Conservation (phyloP, 2,797 vertebrate genomes). For the Erethizon dorsatum region DNA sequence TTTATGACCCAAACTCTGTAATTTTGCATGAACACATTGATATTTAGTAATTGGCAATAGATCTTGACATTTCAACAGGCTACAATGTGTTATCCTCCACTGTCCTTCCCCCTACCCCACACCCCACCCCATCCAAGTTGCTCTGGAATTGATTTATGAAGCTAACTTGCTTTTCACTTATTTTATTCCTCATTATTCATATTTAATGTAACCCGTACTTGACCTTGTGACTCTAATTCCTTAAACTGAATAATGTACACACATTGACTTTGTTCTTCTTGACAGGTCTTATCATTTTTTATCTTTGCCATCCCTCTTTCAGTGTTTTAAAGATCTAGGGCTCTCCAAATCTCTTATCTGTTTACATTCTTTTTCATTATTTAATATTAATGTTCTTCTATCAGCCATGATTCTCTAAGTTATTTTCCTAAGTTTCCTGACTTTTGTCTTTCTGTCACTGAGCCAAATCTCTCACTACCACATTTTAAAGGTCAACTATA, state of each 20-base stretch:
- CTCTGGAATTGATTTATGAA: slow-evolving; percentile 89
- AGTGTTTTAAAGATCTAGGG: slow-evolving; percentile 89
- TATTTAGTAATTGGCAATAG: slow-evolving; percentile 80
- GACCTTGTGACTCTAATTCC: slow-evolving; percentile 91
- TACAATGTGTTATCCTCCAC: slow-evolving; percentile 65
- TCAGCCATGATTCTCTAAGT: slow-evolving; percentile 82
- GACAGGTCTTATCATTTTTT: slow-evolving; percentile 91
- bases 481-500: slow-evolving; percentile 73
- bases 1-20: slow-evolving; percentile 47
- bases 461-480: slow-evolving; percentile 80
- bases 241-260: slow-evolving; percentile 90
- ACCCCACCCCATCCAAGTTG: slow-evolving; percentile 51
- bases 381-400: slow-evolving; percentile 89
- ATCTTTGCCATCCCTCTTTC: slow-evolving; percentile 90
- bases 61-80: slow-evolving; percentile 81
- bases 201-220: slow-evolving; percentile 91
- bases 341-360: slow-evolving; percentile 89
- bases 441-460: slow-evolving; percentile 79
- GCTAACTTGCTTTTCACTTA: slow-evolving; percentile 88
- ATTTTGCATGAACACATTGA: slow-evolving; percentile 46
- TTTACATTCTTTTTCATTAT: slow-evolving; percentile 92
- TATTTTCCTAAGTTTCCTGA: slow-evolving; percentile 80
- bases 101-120: slow-evolving; percentile 54
- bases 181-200: slow-evolving; percentile 90
- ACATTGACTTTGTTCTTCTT: slow-evolving; percentile 91